These are phyloP conservation scores for Agriotes lineatus DNA, from an alignment of 2,888 invertebrate genomes.

Conservation along the genomic window DNA sequence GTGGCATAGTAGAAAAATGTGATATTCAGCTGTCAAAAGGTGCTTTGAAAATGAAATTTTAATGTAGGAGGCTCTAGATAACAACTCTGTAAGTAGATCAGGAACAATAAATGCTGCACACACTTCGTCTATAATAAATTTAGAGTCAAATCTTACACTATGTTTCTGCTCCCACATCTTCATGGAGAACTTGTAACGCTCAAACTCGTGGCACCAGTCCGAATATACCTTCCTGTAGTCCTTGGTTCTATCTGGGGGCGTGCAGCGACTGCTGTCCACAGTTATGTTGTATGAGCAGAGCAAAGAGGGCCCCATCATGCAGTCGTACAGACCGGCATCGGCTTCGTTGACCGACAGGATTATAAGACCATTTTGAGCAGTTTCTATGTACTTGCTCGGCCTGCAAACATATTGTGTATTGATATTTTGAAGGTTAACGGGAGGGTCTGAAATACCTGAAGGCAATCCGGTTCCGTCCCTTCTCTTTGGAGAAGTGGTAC, in stretches of 20 bases:
- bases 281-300: conserved; percentile 93
- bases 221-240: conserved; percentile 96
- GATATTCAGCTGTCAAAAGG: no score
- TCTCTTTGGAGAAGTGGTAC: conserved; percentile 91
- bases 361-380: conserved; percentile 90
- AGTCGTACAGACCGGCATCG: conserved; percentile 91
- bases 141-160: no score
- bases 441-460: conserved; percentile 79
- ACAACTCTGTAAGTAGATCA: no score
- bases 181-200: conserved; percentile 96
- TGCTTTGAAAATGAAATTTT: no score
- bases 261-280: conserved; percentile 93
- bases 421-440: no score
- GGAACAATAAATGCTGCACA: no score
- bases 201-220: conserved; percentile 98
- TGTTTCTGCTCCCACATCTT: conserved; percentile 95
- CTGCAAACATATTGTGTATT: conserved; percentile 69
- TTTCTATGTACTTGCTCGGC: conserved; percentile 93
- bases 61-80: no score
- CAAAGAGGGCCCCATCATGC: conserved; percentile 88
- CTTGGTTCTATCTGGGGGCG: conserved; percentile 89
- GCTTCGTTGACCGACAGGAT: conserved; percentile 90
- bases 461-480: conserved; percentile 83
- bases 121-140: no score
- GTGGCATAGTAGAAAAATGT: no score